Conservation (phyloP, 1,140 invertebrate genomes). For the Ruditapes philippinarum region DNA sequence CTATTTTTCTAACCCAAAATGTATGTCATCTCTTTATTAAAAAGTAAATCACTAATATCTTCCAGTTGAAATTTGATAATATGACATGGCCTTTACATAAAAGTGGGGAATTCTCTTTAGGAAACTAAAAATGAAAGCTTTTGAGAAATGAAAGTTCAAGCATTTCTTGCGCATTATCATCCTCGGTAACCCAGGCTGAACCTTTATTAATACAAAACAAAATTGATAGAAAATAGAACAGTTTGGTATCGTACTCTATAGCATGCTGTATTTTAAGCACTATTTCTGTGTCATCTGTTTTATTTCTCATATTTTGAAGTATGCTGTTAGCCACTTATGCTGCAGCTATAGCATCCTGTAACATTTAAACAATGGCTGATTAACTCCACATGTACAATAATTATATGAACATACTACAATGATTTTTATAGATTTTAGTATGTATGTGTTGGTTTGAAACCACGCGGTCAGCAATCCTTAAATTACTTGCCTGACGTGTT, state of each 20-base stretch:
- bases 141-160: not conserved
- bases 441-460: too few species aligned
- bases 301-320: constrained; percentile 75
- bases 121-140: not conserved
- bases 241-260: constrained; percentile 70
- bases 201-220: not conserved
- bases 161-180: not conserved
- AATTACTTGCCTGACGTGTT: too few species aligned
- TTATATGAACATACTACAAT: too few species aligned
- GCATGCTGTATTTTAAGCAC: constrained; percentile 71
- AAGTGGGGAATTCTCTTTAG: not conserved
- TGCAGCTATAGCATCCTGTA: constrained; percentile 83
- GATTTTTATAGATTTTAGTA: too few species aligned
- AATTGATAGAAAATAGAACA: not conserved
- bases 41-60: too few species aligned
- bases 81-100: not conserved
- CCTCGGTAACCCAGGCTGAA: not conserved
- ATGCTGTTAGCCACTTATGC: constrained; percentile 83
- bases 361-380: not conserved
- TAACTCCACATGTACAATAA: too few species aligned
- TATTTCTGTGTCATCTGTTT: constrained; percentile 81
- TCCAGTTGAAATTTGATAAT: too few species aligned
- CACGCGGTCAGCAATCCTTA: too few species aligned
- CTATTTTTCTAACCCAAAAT: too few species aligned
- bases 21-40: too few species aligned